phyloP scores from a whole-genome alignment of 1,140 invertebrate species.

The Rhopalosiphum maidis region DNA sequence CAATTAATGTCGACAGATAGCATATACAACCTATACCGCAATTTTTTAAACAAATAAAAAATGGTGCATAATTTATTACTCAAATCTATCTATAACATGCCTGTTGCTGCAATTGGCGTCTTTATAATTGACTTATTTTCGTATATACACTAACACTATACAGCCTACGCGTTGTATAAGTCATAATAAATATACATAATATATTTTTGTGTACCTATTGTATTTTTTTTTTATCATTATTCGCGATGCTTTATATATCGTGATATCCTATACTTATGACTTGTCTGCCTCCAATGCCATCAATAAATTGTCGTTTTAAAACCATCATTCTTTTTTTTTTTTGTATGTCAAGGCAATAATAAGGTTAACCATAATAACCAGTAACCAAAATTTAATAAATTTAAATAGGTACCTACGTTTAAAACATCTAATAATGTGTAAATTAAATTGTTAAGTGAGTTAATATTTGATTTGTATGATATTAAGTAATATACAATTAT shows the following conservation, averaged over 20 bases:
- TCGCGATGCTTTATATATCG: not conserved
- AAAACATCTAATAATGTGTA: not conserved
- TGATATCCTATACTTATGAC: not conserved
- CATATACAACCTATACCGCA: too few species aligned
- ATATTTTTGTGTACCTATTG: not conserved
- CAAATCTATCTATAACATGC: not conserved
- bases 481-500: too few species aligned
- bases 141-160: not conserved
- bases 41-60: not conserved
- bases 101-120: not conserved
- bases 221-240: not conserved
- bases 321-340: not conserved
- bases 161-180: not conserved
- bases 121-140: not conserved
- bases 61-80: not conserved
- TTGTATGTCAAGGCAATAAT: not conserved
- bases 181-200: not conserved
- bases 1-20: too few species aligned
- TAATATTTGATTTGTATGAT: too few species aligned
- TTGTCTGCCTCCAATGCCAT: not conserved
- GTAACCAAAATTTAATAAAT: not conserved
- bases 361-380: not conserved
- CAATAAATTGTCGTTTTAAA: conserved; percentile 8
- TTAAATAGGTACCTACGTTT: not conserved
- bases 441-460: too few species aligned